Conservation (phyloP, 2,888 invertebrate species). For the Rhagophthalmus giganteus region DNA sequence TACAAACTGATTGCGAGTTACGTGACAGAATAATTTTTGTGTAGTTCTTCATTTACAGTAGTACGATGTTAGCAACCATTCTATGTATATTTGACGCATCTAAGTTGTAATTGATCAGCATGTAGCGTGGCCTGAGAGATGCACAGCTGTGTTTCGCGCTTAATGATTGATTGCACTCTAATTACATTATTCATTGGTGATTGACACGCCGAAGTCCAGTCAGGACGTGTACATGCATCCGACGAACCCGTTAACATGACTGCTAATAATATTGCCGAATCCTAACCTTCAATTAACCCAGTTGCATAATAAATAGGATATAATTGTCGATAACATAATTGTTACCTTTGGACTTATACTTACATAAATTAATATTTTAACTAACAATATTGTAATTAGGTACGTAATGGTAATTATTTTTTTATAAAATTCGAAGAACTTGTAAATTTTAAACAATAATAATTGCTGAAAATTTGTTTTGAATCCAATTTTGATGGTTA, state of each 20-base stretch:
- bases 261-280: slow-evolving; percentile 25
- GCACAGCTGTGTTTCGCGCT: slow-evolving; percentile 47
- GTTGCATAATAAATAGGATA: slow-evolving; percentile 26
- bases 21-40: too few species aligned
- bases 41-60: neutral
- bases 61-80: too few species aligned
- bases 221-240: slow-evolving; percentile 30
- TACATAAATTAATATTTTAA: too few species aligned
- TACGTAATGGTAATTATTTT: too few species aligned
- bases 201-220: slow-evolving; percentile 44
- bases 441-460: too few species aligned
- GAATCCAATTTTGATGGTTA: too few species aligned
- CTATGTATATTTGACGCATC: slow-evolving; percentile 23
- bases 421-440: too few species aligned
- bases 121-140: slow-evolving; percentile 47
- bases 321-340: too few species aligned
- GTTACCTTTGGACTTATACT: too few species aligned
- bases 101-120: slow-evolving; percentile 45
- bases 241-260: slow-evolving; percentile 26
- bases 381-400: too few species aligned
- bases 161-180: slow-evolving; percentile 54
- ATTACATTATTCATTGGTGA: slow-evolving; percentile 55
- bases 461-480: too few species aligned
- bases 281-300: slow-evolving; percentile 28
- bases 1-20: too few species aligned